phyloP scores from a whole-genome alignment of 1,140 invertebrate genomes.

The Sitophilus oryzae region DNA sequence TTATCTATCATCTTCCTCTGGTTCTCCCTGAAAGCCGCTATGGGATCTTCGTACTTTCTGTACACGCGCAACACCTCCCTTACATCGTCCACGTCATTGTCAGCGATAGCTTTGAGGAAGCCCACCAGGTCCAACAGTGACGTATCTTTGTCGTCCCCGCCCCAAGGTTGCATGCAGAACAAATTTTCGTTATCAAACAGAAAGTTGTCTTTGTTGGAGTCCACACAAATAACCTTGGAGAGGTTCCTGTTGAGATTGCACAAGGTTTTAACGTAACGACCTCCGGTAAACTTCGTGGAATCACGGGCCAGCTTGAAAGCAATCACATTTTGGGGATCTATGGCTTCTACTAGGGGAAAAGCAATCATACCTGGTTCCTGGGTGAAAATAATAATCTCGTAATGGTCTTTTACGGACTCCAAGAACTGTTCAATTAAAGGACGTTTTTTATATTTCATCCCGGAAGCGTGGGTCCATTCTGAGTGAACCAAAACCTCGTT shows the following conservation, averaged over 20 bases:
- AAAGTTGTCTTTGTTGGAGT: neutral
- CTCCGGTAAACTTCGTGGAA: neutral
- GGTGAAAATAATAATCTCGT: neutral
- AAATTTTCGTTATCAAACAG: neutral
- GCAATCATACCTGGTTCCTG: neutral
- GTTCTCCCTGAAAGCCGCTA: neutral
- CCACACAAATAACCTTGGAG: neutral
- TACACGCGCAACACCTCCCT: neutral
- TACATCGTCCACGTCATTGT: neutral
- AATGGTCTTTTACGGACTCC: neutral
- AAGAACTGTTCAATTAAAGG: neutral
- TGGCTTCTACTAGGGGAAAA: neutral
- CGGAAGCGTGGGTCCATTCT: conserved; percentile 47
- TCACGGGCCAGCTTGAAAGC: neutral
- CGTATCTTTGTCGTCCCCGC: neutral
- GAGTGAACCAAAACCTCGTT: conserved; percentile 94
- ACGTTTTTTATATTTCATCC: neutral
- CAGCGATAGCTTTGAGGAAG: neutral
- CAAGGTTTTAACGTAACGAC: neutral
- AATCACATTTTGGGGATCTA: neutral
- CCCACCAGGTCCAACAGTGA: neutral
- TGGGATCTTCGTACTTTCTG: neutral
- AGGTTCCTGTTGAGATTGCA: neutral
- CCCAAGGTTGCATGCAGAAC: neutral
- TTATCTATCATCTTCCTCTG: neutral